Evolutionary conservation across 2,888 invertebrate genomes (phyloP).

Genomic region (Acanthoscelides obtectus): DNA sequence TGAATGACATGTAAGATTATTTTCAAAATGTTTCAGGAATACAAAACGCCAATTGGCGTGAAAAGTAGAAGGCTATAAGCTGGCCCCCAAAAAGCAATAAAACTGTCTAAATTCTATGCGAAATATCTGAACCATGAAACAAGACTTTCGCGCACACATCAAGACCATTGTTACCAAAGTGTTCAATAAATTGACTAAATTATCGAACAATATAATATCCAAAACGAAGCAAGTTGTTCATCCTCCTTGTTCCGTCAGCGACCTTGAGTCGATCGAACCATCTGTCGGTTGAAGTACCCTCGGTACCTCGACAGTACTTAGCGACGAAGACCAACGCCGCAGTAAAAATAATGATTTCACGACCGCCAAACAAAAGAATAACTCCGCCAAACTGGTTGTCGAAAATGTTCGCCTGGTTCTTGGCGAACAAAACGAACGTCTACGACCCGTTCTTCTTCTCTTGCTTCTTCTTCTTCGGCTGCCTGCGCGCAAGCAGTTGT

Average conservation of each 20-base stretch:
- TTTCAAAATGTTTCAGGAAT: too few relatives aligned
- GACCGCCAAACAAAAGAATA: background rate
- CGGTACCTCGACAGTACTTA: background rate
- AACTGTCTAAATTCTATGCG: too few relatives aligned
- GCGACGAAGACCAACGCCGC: background rate
- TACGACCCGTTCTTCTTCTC: background rate
- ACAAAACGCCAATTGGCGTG: too few relatives aligned
- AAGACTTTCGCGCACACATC: background rate
- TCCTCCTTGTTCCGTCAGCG: background rate
- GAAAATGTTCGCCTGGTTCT: background rate
- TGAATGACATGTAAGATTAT: too few relatives aligned
- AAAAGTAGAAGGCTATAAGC: too few relatives aligned
- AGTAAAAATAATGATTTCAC: background rate
- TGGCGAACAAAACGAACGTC: background rate
- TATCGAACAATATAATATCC: background rate
- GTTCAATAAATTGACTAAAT: background rate
- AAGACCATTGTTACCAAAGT: background rate
- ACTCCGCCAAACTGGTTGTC: background rate
- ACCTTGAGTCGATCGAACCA: background rate
- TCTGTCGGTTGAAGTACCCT: background rate
- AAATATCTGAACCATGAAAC: background rate
- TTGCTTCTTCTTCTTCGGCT: background rate
- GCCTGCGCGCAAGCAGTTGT: background rate
- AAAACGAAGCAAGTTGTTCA: background rate
- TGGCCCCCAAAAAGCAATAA: too few relatives aligned